These are phyloP conservation scores for Melanargia galathea DNA, from an alignment of 2,888 invertebrate species.

Conservation along the genomic window DNA sequence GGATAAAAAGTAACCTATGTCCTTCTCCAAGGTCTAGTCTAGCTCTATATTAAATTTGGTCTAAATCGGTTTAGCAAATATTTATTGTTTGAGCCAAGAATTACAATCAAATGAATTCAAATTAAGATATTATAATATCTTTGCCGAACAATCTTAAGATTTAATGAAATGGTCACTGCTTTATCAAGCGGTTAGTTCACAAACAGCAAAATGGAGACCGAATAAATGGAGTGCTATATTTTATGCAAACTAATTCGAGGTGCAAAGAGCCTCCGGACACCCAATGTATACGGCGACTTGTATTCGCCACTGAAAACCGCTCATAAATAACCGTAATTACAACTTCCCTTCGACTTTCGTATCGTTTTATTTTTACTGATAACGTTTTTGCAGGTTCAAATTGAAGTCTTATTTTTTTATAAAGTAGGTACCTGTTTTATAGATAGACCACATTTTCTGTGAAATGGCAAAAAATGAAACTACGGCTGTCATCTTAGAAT, in stretches of 20 bases:
- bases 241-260: constrained; percentile 77
- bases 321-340: constrained; percentile 79
- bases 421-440: no score
- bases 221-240: constrained; percentile 72
- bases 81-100: neutral
- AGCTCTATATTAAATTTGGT: no score
- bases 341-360: constrained; percentile 36
- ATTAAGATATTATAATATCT: no score
- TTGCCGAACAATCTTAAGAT: neutral
- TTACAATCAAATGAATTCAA: neutral
- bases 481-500: no score
- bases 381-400: no score
- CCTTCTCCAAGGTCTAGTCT: no score
- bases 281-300: constrained; percentile 77
- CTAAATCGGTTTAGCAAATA: no score
- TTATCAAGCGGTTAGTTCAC: constrained; percentile 48
- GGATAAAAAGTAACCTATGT: no score
- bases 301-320: constrained; percentile 71
- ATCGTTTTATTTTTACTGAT: constrained; percentile 33
- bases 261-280: constrained; percentile 71
- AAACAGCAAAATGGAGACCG: constrained; percentile 56
- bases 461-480: no score
- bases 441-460: no score
- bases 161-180: constrained; percentile 14
- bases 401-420: no score